Evolutionary conservation across 2,113 vertebrate genomes (phyloP).

Genomic region (Salvator merianae): DNA sequence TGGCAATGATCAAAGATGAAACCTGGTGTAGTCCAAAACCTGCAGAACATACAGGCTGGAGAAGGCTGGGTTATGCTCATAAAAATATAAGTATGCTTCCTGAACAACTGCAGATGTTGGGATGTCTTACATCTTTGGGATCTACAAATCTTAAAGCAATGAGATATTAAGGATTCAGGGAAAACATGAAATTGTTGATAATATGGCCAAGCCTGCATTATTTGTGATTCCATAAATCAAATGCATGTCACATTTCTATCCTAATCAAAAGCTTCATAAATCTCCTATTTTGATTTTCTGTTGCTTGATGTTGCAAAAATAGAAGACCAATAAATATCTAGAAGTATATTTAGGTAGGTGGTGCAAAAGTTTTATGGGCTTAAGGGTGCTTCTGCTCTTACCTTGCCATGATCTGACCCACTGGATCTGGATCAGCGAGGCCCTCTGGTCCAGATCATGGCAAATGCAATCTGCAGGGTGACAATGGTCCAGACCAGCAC

Average conservation of each 20-base stretch:
- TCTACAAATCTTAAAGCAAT: not conserved
- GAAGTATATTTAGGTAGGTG: not conserved
- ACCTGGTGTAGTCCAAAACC: too few species aligned
- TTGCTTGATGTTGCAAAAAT: not conserved
- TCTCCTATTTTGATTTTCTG: not conserved
- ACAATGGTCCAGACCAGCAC: too few species aligned
- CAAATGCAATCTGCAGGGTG: too few species aligned
- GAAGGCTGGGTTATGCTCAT: not conserved
- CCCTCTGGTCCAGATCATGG: too few species aligned
- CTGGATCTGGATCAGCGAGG: too few species aligned
- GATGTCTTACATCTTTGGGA: not conserved
- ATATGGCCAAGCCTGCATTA: rapidly evolving
- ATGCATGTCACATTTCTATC: not conserved
- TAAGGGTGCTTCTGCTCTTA: not conserved
- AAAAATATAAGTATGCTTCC: not conserved
- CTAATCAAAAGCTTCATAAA: not conserved
- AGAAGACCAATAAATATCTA: not conserved
- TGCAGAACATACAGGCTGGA: too few species aligned
- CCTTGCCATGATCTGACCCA: too few species aligned
- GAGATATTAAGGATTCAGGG: not conserved
- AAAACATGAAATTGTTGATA: not conserved
- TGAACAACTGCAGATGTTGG: not conserved
- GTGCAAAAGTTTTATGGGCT: not conserved
- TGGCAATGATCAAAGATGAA: too few species aligned
- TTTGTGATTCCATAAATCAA: not conserved